Evolutionary conservation across 2,888 invertebrate genomes (phyloP).

Genomic region (Eulithis prunata): DNA sequence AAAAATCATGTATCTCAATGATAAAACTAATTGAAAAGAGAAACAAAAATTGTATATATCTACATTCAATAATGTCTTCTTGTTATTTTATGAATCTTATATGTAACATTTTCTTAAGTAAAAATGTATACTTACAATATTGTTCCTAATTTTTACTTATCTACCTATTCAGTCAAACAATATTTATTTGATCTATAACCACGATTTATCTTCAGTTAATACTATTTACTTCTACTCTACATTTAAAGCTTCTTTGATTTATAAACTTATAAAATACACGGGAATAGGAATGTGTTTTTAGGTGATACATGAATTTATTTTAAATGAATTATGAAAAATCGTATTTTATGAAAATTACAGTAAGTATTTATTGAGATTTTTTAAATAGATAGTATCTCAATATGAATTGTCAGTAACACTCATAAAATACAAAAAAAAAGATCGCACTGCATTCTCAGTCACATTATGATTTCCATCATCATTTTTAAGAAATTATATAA

Average conservation of each 20-base stretch:
- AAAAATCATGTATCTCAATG: slow-evolving; percentile 36
- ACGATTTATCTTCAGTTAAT: slow-evolving; percentile 49
- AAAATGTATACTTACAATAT: slow-evolving; percentile 44
- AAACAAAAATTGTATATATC: slow-evolving; percentile 20
- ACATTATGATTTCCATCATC: too few relatives aligned
- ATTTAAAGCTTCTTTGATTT: slow-evolving; percentile 80
- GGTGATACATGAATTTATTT: background rate
- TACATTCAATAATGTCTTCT: slow-evolving; percentile 18
- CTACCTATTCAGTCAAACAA: slow-evolving; percentile 56
- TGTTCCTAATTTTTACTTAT: slow-evolving; percentile 32
- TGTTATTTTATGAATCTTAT: slow-evolving; percentile 31
- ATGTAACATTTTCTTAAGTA: slow-evolving; percentile 30
- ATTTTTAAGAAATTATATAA: too few relatives aligned
- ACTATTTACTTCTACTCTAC: slow-evolving; percentile 55
- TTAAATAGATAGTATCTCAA: background rate
- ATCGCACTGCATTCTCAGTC: slow-evolving; percentile 10
- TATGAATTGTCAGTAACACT: background rate
- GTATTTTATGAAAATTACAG: too few relatives aligned
- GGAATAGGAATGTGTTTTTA: slow-evolving; percentile 14
- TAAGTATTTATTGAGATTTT: background rate
- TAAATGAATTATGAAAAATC: background rate
- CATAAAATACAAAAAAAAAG: background rate
- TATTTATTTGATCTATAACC: slow-evolving; percentile 52
- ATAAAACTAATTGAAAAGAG: slow-evolving; percentile 21
- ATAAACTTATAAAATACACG: slow-evolving; percentile 54